Evolutionary conservation across 1,140 invertebrate genomes (phyloP).

Genomic region (Scaptomyza graminum): DNA sequence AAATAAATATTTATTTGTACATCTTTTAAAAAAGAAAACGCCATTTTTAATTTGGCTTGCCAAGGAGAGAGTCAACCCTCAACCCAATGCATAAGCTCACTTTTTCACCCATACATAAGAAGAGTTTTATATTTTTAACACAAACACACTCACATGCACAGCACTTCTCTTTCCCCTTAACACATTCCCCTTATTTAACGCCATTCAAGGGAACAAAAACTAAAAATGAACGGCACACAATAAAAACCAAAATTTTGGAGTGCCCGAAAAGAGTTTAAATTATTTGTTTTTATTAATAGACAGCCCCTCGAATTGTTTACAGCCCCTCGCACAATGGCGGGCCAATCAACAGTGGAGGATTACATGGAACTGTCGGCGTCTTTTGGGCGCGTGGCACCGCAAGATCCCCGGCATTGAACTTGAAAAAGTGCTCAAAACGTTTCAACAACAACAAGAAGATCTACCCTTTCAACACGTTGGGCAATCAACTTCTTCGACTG

Average conservation of each 20-base stretch:
- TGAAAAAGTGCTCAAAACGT: slow-evolving; percentile 61
- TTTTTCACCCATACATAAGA: slow-evolving; percentile 49
- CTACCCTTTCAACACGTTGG: slow-evolving; percentile 69
- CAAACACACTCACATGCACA: background rate
- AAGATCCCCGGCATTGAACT: slow-evolving; percentile 79
- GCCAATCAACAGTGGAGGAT: slow-evolving; percentile 69
- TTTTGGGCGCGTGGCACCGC: slow-evolving; percentile 67
- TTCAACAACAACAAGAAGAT: slow-evolving; percentile 10
- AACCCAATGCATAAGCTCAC: slow-evolving; percentile 13
- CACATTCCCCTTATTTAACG: slow-evolving; percentile 2
- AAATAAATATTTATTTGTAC: too few species aligned
- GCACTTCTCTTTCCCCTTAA: background rate
- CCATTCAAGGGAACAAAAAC: slow-evolving; percentile 16
- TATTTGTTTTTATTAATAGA: slow-evolving; percentile 72
- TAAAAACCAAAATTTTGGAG: slow-evolving; percentile 74
- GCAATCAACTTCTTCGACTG: slow-evolving; percentile 55
- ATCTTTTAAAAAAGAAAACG: background rate
- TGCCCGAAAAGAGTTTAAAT: slow-evolving; percentile 62
- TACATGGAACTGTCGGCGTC: slow-evolving; percentile 34
- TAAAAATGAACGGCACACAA: slow-evolving; percentile 61
- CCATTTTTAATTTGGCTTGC: slow-evolving; percentile 44
- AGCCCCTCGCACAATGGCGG: slow-evolving; percentile 1
- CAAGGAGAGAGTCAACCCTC: slow-evolving; percentile 37
- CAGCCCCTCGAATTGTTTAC: slow-evolving; percentile 19
- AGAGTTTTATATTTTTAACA: slow-evolving; percentile 58